Percentiles rank a stretch among this genome's conserved stretches.
Evolutionary conservation across 2,113 vertebrate genomes (phyloP).

Genomic region (Actinemys pallida): DNA sequence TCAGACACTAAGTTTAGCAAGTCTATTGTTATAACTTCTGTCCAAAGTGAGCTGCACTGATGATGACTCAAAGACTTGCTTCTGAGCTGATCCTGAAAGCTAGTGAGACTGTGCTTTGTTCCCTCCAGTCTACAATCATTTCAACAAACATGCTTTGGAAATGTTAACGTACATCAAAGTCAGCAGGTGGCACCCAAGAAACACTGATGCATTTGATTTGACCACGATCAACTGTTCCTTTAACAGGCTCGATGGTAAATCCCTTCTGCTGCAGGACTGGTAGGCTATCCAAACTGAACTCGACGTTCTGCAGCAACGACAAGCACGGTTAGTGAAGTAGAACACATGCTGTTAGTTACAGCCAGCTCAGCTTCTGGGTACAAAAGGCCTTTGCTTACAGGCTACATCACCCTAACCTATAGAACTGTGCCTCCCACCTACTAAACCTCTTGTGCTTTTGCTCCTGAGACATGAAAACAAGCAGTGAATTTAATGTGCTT

Average conservation of each 20-base stretch:
- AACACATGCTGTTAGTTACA: background rate
- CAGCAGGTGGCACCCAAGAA: constrained; percentile 86
- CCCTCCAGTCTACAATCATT: too few relatives aligned
- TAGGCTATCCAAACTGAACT: constrained; percentile 83
- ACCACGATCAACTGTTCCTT: constrained; percentile 81
- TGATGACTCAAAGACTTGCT: background rate
- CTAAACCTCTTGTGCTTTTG: background rate
- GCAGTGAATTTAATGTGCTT: fast-evolving
- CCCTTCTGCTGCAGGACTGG: constrained; percentile 81
- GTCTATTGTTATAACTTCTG: background rate
- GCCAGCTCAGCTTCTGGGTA: background rate
- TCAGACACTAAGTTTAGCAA: background rate
- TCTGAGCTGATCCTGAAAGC: fast-evolving
- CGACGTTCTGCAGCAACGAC: constrained; percentile 68
- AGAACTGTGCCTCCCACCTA: fast-evolving
- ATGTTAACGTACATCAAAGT: constrained; percentile 78
- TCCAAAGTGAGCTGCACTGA: background rate
- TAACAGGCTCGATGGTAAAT: constrained; percentile 81
- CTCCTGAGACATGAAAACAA: background rate
- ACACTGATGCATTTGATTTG: constrained; percentile 79
- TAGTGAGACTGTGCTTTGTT: background rate
- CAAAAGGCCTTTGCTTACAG: fast-evolving
- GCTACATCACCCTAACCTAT: fast-evolving
- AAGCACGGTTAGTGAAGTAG: background rate
- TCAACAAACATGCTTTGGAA: fast-evolving